phyloP scores from a whole-genome alignment of 2,113 vertebrate genomes.

The Strix uralensis region DNA sequence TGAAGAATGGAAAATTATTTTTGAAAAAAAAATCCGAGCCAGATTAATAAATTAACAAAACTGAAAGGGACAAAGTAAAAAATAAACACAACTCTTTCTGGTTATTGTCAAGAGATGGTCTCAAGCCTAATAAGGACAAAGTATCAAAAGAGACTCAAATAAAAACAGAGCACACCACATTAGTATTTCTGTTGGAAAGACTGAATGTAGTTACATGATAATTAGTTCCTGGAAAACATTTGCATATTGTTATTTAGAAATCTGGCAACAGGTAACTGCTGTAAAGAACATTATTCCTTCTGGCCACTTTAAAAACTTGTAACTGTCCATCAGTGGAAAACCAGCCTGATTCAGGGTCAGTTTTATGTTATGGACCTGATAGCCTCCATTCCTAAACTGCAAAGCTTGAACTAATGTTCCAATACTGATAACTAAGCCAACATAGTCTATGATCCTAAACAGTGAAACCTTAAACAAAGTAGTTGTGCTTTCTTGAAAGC shows the following conservation, averaged over 20 bases:
- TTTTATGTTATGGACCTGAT: background rate
- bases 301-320: background rate
- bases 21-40: background rate
- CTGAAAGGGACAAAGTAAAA: background rate
- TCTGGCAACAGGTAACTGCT: background rate
- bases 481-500: background rate
- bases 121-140: conserved; percentile 53
- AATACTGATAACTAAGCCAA: background rate
- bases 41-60: conserved; percentile 5
- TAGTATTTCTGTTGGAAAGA: conserved; percentile 28
- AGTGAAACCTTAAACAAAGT: background rate
- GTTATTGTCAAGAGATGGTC: conserved; percentile 37
- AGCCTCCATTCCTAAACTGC: background rate
- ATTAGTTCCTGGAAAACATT: conserved; percentile 13
- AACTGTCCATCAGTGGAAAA: background rate
- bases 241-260: conserved; percentile 22
- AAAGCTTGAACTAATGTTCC: background rate
- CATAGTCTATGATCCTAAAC: background rate
- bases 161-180: conserved; percentile 14
- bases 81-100: conserved; percentile 5
- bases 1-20: background rate
- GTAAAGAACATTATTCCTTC: background rate
- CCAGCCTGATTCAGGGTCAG: background rate
- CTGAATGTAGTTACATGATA: background rate
- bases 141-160: conserved; percentile 33